A percentile compares a stretch with the other conserved stretches of the same genome.
phyloP scores from a whole-genome alignment of 2,113 vertebrate species.

The Dicrurus megarhynchus region DNA sequence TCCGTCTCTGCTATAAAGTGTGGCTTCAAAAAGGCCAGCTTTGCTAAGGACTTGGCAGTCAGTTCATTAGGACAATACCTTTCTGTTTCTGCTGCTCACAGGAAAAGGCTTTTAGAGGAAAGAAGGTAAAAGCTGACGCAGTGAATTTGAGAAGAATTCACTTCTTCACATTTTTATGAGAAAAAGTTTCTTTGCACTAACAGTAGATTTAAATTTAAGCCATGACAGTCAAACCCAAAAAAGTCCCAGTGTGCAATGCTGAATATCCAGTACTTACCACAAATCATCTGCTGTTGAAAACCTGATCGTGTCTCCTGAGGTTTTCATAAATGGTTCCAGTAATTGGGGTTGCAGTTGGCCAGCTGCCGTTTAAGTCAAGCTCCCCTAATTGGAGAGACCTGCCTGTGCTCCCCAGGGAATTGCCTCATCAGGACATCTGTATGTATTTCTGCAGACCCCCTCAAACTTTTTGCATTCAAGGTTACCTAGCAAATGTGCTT shows the following conservation, averaged over 20 bases:
- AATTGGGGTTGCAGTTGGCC: background rate
- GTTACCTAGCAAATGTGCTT: background rate
- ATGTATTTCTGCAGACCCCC: background rate
- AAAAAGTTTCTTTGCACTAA: background rate
- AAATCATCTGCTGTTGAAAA: background rate
- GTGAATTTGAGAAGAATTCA: background rate
- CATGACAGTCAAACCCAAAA: background rate
- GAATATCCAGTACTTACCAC: background rate
- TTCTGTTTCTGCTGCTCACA: background rate
- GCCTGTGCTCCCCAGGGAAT: background rate
- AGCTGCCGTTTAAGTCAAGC: background rate
- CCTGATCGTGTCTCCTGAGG: background rate
- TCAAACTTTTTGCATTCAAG: background rate
- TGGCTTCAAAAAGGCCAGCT: background rate
- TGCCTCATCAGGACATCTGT: background rate
- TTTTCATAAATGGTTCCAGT: background rate
- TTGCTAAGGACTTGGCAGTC: background rate
- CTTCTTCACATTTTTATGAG: background rate
- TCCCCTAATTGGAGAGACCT: background rate
- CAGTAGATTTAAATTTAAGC: background rate
- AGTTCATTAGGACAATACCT: background rate
- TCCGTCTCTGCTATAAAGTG: background rate
- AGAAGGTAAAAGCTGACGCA: background rate
- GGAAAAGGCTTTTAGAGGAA: background rate
- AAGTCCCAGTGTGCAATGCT: background rate